phyloP scores from a whole-genome alignment of 2,888 invertebrate genomes.

The Limnephilus auricula region DNA sequence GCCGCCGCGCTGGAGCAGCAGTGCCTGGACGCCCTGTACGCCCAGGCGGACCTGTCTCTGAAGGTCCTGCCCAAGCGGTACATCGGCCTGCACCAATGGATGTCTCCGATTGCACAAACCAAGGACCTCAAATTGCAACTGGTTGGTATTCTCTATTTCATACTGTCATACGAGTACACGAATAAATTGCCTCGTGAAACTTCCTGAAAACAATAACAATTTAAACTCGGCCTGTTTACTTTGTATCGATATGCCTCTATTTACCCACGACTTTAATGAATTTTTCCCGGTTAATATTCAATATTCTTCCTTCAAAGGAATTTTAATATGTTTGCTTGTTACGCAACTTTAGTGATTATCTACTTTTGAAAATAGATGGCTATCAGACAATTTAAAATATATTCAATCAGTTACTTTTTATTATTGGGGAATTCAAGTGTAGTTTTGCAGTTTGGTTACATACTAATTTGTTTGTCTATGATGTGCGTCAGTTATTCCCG shows the following conservation, averaged over 20 bases:
- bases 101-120: slow-evolving; percentile 87
- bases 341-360: too few species aligned
- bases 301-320: not conserved
- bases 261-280: not conserved
- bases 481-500: too few species aligned
- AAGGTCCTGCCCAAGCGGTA: slow-evolving; percentile 94
- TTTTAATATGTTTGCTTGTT: too few species aligned
- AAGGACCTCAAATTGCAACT: slow-evolving; percentile 90
- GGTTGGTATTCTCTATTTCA: slow-evolving; percentile 71
- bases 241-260: not conserved
- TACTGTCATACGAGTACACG: too few species aligned
- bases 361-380: not conserved
- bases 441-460: too few species aligned
- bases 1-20: slow-evolving; percentile 83
- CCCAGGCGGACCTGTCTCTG: slow-evolving; percentile 89
- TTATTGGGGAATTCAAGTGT: not conserved
- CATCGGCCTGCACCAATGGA: slow-evolving; percentile 93
- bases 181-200: not conserved
- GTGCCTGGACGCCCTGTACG: slow-evolving; percentile 87
- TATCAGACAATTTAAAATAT: not conserved
- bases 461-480: too few species aligned
- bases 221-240: not conserved
- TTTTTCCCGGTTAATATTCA: not conserved
- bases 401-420: not conserved
- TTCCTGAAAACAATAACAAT: not conserved